phyloP scores from a whole-genome alignment of 1,140 invertebrate genomes.

The Spodoptera frugiperda region DNA sequence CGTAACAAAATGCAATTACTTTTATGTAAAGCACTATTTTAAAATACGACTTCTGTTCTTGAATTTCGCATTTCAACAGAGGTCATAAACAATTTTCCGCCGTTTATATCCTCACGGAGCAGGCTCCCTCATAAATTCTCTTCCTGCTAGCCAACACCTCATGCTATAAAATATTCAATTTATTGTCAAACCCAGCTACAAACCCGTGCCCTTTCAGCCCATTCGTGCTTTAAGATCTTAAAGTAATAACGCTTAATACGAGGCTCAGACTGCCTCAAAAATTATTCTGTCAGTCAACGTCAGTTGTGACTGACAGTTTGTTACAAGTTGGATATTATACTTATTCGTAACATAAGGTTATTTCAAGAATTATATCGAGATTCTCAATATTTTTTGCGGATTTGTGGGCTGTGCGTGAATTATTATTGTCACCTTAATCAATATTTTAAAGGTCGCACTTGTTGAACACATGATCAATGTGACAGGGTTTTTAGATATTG shows the following conservation, averaged over 20 bases:
- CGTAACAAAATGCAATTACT: constrained; percentile 7
- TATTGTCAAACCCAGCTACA: constrained; percentile 48
- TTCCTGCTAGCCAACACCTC: constrained; percentile 51
- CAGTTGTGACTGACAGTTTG: constrained; percentile 10
- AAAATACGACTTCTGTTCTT: constrained; percentile 38
- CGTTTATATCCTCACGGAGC: constrained; percentile 56
- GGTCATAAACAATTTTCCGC: constrained; percentile 61
- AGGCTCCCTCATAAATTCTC: constrained; percentile 57
- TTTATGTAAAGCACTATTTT: constrained; percentile 28
- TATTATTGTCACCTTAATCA: too few relatives aligned
- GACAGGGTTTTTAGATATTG: too few relatives aligned
- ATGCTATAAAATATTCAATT: constrained; percentile 63
- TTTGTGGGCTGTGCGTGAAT: constrained; percentile 16
- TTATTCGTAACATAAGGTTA: constrained; percentile 9
- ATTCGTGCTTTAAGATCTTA: constrained; percentile 26
- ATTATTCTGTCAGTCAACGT: constrained; percentile 21
- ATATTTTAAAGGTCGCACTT: too few relatives aligned
- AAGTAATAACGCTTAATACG: constrained; percentile 6
- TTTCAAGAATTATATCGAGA: constrained; percentile 1
- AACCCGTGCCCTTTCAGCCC: constrained; percentile 27
- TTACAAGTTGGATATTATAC: not conserved
- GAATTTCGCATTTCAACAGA: constrained; percentile 45
- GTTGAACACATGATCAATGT: too few relatives aligned
- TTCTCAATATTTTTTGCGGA: not conserved
- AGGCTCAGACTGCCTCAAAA: constrained; percentile 1